Conservation (phyloP, 2,888 invertebrate genomes). For the Athalia rosae region DNA sequence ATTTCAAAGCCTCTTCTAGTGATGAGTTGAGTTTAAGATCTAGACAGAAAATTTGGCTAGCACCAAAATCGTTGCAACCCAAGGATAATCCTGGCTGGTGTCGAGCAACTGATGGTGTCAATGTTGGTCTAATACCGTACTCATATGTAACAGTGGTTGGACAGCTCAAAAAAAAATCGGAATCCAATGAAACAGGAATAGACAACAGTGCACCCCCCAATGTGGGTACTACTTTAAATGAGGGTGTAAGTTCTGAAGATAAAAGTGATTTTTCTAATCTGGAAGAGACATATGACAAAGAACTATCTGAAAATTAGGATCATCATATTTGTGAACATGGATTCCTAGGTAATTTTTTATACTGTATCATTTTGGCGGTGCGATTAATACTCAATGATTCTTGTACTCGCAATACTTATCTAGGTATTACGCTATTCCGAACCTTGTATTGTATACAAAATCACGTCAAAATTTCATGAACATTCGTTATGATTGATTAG, state of each 20-base stretch:
- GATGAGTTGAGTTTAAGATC: constrained; percentile 86
- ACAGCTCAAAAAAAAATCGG: constrained; percentile 63
- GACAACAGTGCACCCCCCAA: not conserved
- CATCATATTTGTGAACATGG: not conserved
- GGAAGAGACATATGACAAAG: constrained; percentile 1
- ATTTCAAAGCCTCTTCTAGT: constrained; percentile 82
- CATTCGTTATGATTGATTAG: constrained; percentile 1
- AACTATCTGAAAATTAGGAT: constrained; percentile 1
- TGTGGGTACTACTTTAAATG: not conserved
- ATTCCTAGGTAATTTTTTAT: not conserved
- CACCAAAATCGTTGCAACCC: constrained; percentile 89
- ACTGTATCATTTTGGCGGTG: not conserved
- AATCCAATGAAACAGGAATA: not conserved
- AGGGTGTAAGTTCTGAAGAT: constrained; percentile 8
- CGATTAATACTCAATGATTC: constrained; percentile 7
- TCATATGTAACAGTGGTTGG: constrained; percentile 66
- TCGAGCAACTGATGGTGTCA: constrained; percentile 64
- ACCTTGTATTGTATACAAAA: constrained; percentile 1
- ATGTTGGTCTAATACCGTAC: constrained; percentile 67
- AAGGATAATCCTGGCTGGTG: constrained; percentile 74
- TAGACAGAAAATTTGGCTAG: constrained; percentile 87
- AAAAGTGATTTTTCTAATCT: constrained; percentile 24
- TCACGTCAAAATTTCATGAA: constrained; percentile 18
- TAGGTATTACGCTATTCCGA: not conserved
- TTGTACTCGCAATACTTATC: not conserved